Base-by-base conservation (phyloP, 2,113 vertebrate genomes). In the Nothoprocta pentlandii region DNA sequence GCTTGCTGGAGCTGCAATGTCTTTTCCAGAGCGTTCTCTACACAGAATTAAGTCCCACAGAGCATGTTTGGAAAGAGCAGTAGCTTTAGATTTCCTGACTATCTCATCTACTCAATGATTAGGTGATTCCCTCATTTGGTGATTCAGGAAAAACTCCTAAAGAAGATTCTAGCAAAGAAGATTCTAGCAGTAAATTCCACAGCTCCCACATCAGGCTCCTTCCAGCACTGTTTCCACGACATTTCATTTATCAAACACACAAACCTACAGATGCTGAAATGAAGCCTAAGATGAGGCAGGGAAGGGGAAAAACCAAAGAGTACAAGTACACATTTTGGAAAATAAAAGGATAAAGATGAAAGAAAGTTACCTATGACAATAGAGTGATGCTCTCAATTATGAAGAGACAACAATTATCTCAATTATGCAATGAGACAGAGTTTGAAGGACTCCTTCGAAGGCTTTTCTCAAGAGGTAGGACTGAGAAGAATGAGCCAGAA, bases 371-470 rank as follows among this genome's bases (percentile, higher is more conserved):
- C 30, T 21, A 28, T 5, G 8, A 15, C 46, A 76, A 71, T 14
- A 7, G n/a, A 47, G 23, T 19, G n/a, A 95, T 12, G n/a, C 10
- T 73, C 16, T 53, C 36, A 25, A 32, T 26, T 70, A 67, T 17
- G 0, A 0, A 3, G 44, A 63, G 22, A 42, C 36, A 39, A 39
- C 36, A 39, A 39, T 39, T 39, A 39, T 39, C 36, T 39, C 36
- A 8, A 39, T 39, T 39, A 39, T 39, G 16, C 30, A 26, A 11
- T 0, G 0, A 66, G n/a, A 36, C 28, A 56, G 54, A 0, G 3
- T 32, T 47, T 87, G 17, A 59, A 13, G 34, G 14, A 26, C n/a
- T 26, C 26, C 49, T 54, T 54, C 32, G 53, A 21, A 6, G 16
- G 19, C 30, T 73, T 22, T 32, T 68, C 26, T 30, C 30, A 42